Percentiles rank a stretch among this genome's conserved stretches.
Conservation (phyloP, 1,140 invertebrate species). For the Brachionus rotundiformis region DNA sequence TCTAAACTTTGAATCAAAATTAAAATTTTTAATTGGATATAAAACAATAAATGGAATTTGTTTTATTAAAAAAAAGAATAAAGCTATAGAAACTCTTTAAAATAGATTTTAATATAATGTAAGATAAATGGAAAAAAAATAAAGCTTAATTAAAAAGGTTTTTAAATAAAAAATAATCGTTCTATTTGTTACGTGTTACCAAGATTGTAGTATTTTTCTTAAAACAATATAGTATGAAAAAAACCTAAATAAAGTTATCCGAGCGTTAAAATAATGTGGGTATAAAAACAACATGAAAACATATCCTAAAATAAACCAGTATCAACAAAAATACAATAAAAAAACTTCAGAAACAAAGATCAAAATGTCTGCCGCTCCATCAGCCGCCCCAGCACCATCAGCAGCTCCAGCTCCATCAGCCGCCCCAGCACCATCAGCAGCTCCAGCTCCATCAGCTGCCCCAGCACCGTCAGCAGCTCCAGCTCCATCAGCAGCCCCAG, state of each 20-base stretch:
- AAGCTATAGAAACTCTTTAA: too few species aligned
- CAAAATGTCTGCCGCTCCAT: slow-evolving; percentile 34
- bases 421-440: not conserved
- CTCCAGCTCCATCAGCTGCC: not conserved
- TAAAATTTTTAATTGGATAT: too few species aligned
- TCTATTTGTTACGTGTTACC: not conserved
- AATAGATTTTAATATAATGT: too few species aligned
- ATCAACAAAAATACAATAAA: not conserved
- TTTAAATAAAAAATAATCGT: not conserved
- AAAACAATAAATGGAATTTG: too few species aligned
- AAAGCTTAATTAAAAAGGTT: too few species aligned
- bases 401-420: slow-evolving; percentile 1
- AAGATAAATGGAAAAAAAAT: too few species aligned
- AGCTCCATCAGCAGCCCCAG: not conserved
- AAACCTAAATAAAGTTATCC: not conserved
- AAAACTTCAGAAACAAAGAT: too few species aligned
- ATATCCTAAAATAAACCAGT: not conserved
- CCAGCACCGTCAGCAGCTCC: not conserved
- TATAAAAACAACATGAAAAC: not conserved
- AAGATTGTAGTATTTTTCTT: not conserved
- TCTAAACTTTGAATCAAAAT: too few species aligned
- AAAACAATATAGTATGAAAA: too few species aligned
- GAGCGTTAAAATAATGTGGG: slow-evolving; percentile 1
- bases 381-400: slow-evolving; percentile 26
- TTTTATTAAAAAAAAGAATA: too few species aligned